Base-by-base conservation (phyloP, 2,113 vertebrate species). In the Chloropsis hardwickii region DNA sequence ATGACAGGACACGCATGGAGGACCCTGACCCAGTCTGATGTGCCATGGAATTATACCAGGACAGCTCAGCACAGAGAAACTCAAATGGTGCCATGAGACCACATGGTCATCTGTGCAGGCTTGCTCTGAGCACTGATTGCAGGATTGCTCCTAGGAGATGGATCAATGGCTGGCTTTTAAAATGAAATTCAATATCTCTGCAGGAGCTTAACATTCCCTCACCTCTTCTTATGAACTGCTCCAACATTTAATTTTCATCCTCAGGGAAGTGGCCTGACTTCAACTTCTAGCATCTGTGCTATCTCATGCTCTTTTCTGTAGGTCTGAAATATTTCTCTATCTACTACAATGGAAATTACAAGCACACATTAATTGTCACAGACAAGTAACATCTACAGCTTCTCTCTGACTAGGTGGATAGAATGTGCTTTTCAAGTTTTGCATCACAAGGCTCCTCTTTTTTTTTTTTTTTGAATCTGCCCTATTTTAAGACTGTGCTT, bases 131-230 rank as follows among this genome's bases (percentile, higher is more conserved):
- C 35, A 33, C 50, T 77, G 45, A 16, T 66, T 85, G 24, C 18
- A 70, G 42, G 45, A 73, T 70, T 88, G 54, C 39, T 81, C 76
- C 39, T 74, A 25, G 47, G 64, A 90, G 58, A 14, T 15, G 33
- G 50, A 93, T 92, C 79, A 86, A 73, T 29, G 58, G 7, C 39
- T 83, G 71, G 35, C 37, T 94, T 95, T 86, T 70, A 88, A 96
- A 88, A 90, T 54, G 5, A 77, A 94, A 94, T 88, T 73, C 74
- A 88, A 5, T 96, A 88, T 58, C 54, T 80, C 60, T 58, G 51
- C 4, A 6, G 82, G 67, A 90, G 35, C 60, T 80, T 53, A 64
- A 51, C 3, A 1, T 89, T 86, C 47, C 9, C 17, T 13, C 8
- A 54, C 7, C 16, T 88, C 71, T 81, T 88, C 21, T 86, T 44